Evolutionary conservation across 1,140 invertebrate species (phyloP).

Genomic region (Tachypleus tridentatus): DNA sequence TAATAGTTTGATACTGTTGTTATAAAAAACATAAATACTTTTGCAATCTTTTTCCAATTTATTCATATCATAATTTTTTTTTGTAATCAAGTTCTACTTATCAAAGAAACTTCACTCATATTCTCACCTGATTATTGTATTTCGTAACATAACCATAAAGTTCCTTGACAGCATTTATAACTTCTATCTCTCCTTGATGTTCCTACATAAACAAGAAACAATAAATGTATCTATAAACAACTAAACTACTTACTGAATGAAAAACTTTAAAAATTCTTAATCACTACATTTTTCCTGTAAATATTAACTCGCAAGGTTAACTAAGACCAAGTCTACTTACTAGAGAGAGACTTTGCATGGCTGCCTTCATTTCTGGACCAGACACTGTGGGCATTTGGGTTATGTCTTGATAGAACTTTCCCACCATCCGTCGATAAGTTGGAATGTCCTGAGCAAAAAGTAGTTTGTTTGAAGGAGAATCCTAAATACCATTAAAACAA

Average conservation of each 20-base stretch:
- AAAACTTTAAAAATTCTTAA: neutral
- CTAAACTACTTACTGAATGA: neutral
- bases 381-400: slow-evolving; percentile 71
- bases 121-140: slow-evolving; percentile 74
- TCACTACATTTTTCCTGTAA: neutral
- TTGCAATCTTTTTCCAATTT: too few species aligned
- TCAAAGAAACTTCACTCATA: too few species aligned
- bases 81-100: too few species aligned
- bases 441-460: slow-evolving; percentile 90
- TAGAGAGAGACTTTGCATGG: slow-evolving; percentile 80
- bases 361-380: slow-evolving; percentile 80
- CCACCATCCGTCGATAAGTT: slow-evolving; percentile 67
- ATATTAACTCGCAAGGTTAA: neutral
- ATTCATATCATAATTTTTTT: too few species aligned
- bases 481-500: slow-evolving; percentile 30
- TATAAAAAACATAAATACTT: too few species aligned
- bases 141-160: slow-evolving; percentile 88
- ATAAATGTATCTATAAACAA: neutral
- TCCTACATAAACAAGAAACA: slow-evolving; percentile 11
- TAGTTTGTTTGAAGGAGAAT: slow-evolving; percentile 88
- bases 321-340: slow-evolving; percentile 31
- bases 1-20: too few species aligned
- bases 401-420: slow-evolving; percentile 73
- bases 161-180: slow-evolving; percentile 79
- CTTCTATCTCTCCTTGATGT: slow-evolving; percentile 78